These are phyloP conservation scores for Melitaea cinxia DNA, from an alignment of 1,140 invertebrate species.

Conservation along the genomic window DNA sequence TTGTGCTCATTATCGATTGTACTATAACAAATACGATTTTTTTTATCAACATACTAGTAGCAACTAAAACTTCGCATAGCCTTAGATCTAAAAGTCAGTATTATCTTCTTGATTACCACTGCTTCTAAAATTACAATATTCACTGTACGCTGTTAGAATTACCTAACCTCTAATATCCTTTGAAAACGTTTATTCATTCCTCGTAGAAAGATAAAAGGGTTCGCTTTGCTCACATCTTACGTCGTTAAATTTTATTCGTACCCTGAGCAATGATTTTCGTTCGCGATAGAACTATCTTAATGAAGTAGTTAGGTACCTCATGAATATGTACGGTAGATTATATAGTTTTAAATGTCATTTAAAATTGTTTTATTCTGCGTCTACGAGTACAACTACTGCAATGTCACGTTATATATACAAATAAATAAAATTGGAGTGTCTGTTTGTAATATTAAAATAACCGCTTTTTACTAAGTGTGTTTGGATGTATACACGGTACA, in stretches of 20 bases:
- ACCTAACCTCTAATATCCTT: constrained; percentile 40
- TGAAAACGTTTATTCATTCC: constrained; percentile 36
- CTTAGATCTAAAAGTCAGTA: background rate
- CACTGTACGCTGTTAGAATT: constrained; percentile 25
- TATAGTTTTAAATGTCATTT: too few relatives aligned
- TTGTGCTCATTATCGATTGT: too few relatives aligned
- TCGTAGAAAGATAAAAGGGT: constrained; percentile 10
- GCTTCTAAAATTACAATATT: constrained; percentile 4
- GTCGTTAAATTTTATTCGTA: constrained; percentile 12
- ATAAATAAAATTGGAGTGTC: too few relatives aligned
- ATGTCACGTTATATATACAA: too few relatives aligned
- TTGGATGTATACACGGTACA: too few relatives aligned
- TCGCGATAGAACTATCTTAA: background rate
- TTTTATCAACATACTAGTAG: too few relatives aligned
- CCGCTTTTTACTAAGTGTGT: too few relatives aligned
- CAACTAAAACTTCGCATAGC: too few relatives aligned
- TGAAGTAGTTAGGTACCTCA: background rate
- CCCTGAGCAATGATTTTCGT: background rate
- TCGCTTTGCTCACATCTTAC: background rate
- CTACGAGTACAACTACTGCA: background rate
- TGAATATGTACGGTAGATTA: background rate
- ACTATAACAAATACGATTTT: too few relatives aligned
- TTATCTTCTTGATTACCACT: constrained; percentile 15
- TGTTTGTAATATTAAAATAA: too few relatives aligned
- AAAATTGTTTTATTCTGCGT: background rate